These are phyloP conservation scores for Emydocephalus ijimae DNA, from an alignment of 2,113 vertebrate species.

Conservation along the genomic window DNA sequence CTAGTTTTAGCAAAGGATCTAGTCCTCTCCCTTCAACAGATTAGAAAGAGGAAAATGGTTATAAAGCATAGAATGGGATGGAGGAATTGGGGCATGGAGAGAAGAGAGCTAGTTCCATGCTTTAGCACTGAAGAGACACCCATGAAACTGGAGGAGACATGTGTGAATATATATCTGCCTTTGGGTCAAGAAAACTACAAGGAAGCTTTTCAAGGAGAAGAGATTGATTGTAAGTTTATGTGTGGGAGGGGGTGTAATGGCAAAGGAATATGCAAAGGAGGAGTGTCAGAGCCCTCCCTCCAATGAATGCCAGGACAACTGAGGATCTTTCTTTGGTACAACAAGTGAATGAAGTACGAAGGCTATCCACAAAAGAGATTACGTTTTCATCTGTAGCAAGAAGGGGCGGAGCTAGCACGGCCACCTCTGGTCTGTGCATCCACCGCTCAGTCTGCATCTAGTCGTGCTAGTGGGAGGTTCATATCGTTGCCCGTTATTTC, in stretches of 20 bases:
- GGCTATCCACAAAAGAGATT: no score
- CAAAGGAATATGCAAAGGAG: background rate
- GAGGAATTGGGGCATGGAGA: background rate
- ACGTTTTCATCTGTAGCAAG: no score
- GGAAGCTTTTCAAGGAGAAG: background rate
- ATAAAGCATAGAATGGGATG: background rate
- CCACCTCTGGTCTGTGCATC: no score
- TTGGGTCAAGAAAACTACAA: background rate
- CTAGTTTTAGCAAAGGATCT: background rate
- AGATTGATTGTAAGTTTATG: background rate
- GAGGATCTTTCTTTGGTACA: background rate
- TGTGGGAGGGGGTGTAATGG: background rate
- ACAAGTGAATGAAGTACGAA: background rate
- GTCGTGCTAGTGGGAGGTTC: no score
- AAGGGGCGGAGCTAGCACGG: no score
- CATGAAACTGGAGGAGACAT: background rate
- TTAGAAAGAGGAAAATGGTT: background rate
- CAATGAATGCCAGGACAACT: background rate
- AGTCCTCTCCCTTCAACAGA: background rate
- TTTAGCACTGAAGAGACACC: background rate
- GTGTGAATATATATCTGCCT: background rate
- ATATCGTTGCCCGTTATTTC: no score
- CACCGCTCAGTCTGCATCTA: no score
- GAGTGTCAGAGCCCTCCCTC: background rate
- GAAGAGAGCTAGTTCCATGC: background rate